Evolutionary conservation across 2,888 invertebrate species (phyloP).

Genomic region (Colostygia pectinataria): DNA sequence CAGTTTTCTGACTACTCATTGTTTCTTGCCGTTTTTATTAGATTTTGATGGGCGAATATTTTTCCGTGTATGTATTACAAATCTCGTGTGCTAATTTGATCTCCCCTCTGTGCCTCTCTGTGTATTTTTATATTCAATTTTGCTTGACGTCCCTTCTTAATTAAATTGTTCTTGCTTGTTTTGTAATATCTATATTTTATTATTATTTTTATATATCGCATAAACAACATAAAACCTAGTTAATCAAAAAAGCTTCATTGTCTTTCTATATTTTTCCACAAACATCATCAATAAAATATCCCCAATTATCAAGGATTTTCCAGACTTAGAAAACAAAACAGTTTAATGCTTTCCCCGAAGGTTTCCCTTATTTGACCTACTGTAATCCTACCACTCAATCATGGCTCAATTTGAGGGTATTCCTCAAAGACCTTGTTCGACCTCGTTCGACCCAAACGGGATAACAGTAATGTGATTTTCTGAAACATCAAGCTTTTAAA

Average conservation of each 20-base stretch:
- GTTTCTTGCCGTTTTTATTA: constrained; percentile 23
- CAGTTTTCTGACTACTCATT: constrained; percentile 31
- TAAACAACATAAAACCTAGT: too few species aligned
- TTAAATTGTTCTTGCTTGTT: background rate
- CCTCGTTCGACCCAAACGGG: constrained; percentile 16
- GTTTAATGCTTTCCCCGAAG: constrained; percentile 22
- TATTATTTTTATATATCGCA: too few species aligned
- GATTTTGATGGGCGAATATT: constrained; percentile 14
- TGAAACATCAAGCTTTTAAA: constrained; percentile 21
- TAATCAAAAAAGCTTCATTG: too few species aligned
- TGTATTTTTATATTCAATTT: background rate
- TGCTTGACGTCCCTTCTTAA: background rate
- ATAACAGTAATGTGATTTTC: constrained; percentile 23
- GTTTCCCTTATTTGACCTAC: constrained; percentile 27
- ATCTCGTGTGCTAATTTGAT: background rate
- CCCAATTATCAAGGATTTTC: background rate
- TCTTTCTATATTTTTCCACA: background rate
- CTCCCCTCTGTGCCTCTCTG: background rate
- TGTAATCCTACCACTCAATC: constrained; percentile 29
- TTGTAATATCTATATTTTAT: too few species aligned
- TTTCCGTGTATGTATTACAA: constrained; percentile 25
- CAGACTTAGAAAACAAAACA: constrained; percentile 17
- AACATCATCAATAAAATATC: background rate
- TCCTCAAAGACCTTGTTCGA: constrained; percentile 20
- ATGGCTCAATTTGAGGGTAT: constrained; percentile 18